Percentiles rank a stretch among this genome's conserved stretches.
These are phyloP conservation scores for Ictalurus punctatus DNA, from an alignment of 2,113 vertebrate species.

Conservation along the genomic window DNA sequence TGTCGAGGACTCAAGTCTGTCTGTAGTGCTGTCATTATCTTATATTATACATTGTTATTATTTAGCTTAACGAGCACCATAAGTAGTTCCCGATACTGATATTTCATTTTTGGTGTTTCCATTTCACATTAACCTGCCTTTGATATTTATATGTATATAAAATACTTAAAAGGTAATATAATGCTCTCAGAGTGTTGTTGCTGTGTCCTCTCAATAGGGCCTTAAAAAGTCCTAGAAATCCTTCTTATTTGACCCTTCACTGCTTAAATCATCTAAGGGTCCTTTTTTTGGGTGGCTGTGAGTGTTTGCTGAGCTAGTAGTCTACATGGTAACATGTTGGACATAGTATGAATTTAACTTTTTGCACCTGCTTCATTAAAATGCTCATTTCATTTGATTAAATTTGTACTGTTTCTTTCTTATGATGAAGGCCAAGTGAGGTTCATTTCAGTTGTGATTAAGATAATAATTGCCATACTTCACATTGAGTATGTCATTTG, in stretches of 20 bases:
- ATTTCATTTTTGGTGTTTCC: not conserved
- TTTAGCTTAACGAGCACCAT: not conserved
- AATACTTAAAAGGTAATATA: not conserved
- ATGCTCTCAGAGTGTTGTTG: not conserved
- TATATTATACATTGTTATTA: not conserved
- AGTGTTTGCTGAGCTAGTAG: not conserved
- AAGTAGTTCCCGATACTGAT: not conserved
- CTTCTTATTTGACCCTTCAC: not conserved
- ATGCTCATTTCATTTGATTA: not conserved
- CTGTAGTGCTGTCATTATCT: not conserved
- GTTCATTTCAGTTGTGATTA: not conserved
- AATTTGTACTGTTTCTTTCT: not conserved
- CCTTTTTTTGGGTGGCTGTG: not conserved
- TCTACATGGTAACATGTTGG: not conserved
- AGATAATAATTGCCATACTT: not conserved
- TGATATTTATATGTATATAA: not conserved
- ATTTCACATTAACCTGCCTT: not conserved
- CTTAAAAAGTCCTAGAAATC: not conserved
- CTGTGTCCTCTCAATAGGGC: not conserved
- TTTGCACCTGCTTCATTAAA: slow-evolving; percentile 1
- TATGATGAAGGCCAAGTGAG: not conserved
- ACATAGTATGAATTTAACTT: not conserved
- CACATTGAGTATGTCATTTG: not conserved
- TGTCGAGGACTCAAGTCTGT: not conserved
- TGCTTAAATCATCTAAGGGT: not conserved